A percentile compares a stretch with the other conserved stretches of the same genome.
These are phyloP conservation scores for Trissoscelio sp. DNA, from an alignment of 2,888 invertebrate genomes.

Conservation along the genomic window DNA sequence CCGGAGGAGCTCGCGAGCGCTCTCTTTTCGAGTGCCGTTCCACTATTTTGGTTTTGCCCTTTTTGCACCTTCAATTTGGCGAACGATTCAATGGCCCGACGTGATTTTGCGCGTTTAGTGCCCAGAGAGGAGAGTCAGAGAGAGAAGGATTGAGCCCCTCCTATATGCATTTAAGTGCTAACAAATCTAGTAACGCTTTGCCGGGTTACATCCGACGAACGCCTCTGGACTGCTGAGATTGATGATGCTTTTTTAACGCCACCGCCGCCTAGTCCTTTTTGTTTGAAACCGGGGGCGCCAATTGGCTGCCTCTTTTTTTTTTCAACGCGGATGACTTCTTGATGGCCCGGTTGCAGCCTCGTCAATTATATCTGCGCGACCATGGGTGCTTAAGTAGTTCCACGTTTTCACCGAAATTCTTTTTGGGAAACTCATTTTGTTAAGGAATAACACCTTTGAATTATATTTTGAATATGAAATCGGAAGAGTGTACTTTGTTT, in stretches of 20 bases:
- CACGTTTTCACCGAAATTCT: too few species aligned
- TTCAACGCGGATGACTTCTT: slow-evolving; percentile 24
- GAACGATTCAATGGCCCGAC: slow-evolving; percentile 73
- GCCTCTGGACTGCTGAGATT: slow-evolving; percentile 43
- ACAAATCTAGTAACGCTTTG: slow-evolving; percentile 57
- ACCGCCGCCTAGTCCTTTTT: slow-evolving; percentile 14
- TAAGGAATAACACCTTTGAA: too few species aligned
- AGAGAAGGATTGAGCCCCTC: too few species aligned
- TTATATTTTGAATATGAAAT: too few species aligned
- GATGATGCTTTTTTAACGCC: slow-evolving; percentile 35
- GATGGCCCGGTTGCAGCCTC: slow-evolving; percentile 11
- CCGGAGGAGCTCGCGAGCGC: slow-evolving; percentile 17
- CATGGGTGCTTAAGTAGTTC: not conserved
- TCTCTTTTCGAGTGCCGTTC: slow-evolving; percentile 58
- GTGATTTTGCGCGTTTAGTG: slow-evolving; percentile 75
- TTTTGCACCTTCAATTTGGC: slow-evolving; percentile 76
- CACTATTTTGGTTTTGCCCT: slow-evolving; percentile 67
- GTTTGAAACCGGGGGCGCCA: not conserved
- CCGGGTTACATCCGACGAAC: slow-evolving; percentile 44
- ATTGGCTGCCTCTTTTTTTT: not conserved
- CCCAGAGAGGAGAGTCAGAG: too few species aligned
- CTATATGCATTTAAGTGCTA: slow-evolving; percentile 59
- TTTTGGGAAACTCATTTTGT: too few species aligned
- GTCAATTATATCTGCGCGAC: not conserved
- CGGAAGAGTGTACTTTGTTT: too few species aligned